Base-by-base conservation (phyloP, 2,113 vertebrate genomes). In the Bostrychus sinensis region DNA sequence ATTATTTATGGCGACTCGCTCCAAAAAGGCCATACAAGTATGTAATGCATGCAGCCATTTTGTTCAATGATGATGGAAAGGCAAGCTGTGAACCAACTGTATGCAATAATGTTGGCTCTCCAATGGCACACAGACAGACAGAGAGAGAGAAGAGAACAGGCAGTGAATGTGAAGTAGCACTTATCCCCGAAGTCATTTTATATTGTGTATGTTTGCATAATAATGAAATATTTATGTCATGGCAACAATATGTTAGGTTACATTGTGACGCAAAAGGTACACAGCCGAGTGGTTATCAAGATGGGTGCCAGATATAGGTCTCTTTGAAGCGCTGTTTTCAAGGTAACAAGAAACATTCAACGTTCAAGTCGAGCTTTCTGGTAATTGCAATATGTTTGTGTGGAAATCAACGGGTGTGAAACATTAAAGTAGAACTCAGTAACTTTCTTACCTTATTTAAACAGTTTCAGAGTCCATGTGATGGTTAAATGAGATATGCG, bases 1-100 rank as follows among this genome's bases (percentile, higher is more conserved):
- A 83, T 85, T 82, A 84, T 89, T 84, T 80, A 88, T 86, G 60
- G 63, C 43, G 41, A 22, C 42, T 50, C 43, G 71, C 83, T 83
- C 70, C 68, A 72, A 83, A 88, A 84, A 43, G 56, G 45, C 70
- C 51, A 0, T 72, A 57, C 56, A 70, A 38, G 60, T 54, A 50
- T 77, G 76, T 81, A 83, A 83, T 76, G 70, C 77, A 75, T 36
- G 53, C 63, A 73, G 75, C 65, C 58, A 76, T 88, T 86, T 79
- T 36, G 67, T 58, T 70, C 68, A 38, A 70, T 64, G 67, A 77
- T 87, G 83, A 84, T 81, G 63, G 73, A 88, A 65, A 67, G 37
- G 54, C 70, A 36, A 28, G 66, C 64, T 71, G 53, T 48, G 65
- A 80, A 63, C 42, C 41, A 66, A 76, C 62, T 32, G 51, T 56